Percentiles rank a stretch among this genome's conserved stretches.
These are phyloP conservation scores for Agapornis roseicollis DNA, from an alignment of 2,113 vertebrate genomes.

Conservation along the genomic window DNA sequence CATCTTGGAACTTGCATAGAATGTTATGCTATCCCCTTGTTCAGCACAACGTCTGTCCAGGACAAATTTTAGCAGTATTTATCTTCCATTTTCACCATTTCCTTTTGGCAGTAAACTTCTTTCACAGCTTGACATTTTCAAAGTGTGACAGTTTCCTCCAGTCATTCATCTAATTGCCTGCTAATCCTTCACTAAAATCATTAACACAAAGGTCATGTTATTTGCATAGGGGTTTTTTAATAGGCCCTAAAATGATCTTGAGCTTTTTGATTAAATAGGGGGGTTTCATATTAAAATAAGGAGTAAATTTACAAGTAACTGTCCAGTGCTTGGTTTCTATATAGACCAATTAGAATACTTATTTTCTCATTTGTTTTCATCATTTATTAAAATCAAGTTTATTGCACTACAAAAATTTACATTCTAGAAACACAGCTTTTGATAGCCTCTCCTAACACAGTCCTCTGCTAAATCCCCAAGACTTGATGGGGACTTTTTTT, in stretches of 20 bases:
- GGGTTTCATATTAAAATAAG: background rate
- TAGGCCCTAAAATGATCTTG: background rate
- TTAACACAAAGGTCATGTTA: background rate
- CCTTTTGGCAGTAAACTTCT: background rate
- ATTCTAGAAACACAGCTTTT: background rate
- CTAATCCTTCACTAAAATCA: background rate
- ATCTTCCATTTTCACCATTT: background rate
- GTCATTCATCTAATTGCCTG: background rate
- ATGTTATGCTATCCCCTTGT: background rate
- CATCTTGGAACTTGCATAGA: background rate
- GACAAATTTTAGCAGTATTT: background rate
- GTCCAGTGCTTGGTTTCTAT: background rate
- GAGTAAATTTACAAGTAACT: background rate
- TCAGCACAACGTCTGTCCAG: background rate
- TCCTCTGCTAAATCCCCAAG: background rate
- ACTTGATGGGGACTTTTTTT: background rate
- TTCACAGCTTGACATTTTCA: conserved; percentile 22
- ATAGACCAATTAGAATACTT: background rate
- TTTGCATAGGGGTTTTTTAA: background rate
- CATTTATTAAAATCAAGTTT: background rate
- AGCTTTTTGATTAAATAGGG: background rate
- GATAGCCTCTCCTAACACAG: background rate
- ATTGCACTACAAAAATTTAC: background rate
- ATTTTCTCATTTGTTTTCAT: background rate
- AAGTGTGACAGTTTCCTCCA: background rate